Base-by-base conservation (phyloP, 2,797 vertebrate genomes). In the Carapus acus region DNA sequence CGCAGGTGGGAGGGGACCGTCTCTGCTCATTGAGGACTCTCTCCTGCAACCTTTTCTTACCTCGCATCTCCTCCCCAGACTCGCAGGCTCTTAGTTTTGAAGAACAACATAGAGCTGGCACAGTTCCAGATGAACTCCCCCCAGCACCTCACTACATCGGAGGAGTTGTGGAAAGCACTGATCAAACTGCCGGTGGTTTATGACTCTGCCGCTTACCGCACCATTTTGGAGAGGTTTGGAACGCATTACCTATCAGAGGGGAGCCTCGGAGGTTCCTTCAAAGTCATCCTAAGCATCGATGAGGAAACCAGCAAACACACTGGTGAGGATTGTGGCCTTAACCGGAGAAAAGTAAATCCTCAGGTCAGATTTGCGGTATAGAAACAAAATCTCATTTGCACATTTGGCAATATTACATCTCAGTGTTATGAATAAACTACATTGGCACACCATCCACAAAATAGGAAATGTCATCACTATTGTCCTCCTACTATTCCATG, bases 221-320 rank as follows among this genome's bases (percentile, higher is more conserved):
- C 69, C 29, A 41, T 96, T 33, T 84, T 97, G 15, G 82, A 92
- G 49, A 70, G 15, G 33, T 97, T 91, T 63, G 94, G 94, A 16
- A 97, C 93, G 2, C 94, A 96, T 66, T 98, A 91, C 68, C 64
- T 92, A 43, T 88, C 90, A 7, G 91, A 91, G 48, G 94, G 94
- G 60, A 90, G 86, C 52, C 74, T 98, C 9, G 94, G 94, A 67
- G 94, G 94, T 21, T 58, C 44, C 48, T 52, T 84, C 14, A 69
- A 49, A 7, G 3, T 54, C 14, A 3, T 83, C 1, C 8, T 43
- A 22, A 49, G 13, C 7, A 15, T 79, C 20, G 62, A 67, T 53
- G 1, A 46, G 19, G 42, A 65, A 39, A 67, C 36, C 14, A 7
- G 33, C 38, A 47, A 0, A 2, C 1, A 0, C 0, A 31, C 19